Evolutionary conservation across 2,888 invertebrate genomes (phyloP).

Genomic region (Melieria omissa): DNA sequence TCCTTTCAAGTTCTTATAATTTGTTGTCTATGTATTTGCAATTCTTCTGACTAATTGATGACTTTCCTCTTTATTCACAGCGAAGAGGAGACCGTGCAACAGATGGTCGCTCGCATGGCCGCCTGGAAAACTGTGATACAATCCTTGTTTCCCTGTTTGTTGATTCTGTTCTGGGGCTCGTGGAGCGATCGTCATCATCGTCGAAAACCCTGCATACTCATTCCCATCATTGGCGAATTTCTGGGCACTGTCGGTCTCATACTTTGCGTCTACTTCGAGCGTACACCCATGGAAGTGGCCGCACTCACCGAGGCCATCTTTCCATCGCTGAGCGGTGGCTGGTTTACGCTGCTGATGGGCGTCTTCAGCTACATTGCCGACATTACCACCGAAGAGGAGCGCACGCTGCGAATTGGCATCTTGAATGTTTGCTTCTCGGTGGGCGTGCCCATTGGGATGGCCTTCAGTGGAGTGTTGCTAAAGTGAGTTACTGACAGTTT

Average conservation of each 20-base stretch:
- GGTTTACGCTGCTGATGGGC: conserved; percentile 92
- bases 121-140: conserved; percentile 89
- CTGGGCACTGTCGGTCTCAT: conserved; percentile 82
- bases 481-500: conserved; percentile 58
- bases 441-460: conserved; percentile 90
- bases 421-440: conserved; percentile 89
- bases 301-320: conserved; percentile 84
- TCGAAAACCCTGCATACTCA: conserved; percentile 78
- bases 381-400: conserved; percentile 83
- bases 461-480: conserved; percentile 83
- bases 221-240: conserved; percentile 85
- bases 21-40: background rate
- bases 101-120: conserved; percentile 81
- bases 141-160: conserved; percentile 81
- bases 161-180: conserved; percentile 85
- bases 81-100: conserved; percentile 77
- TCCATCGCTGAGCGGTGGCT: conserved; percentile 83
- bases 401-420: conserved; percentile 87
- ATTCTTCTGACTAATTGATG: no score
- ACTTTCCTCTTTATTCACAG: conserved; percentile 44
- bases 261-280: conserved; percentile 82
- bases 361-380: conserved; percentile 91
- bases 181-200: conserved; percentile 73
- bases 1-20: background rate
- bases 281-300: conserved; percentile 83